Evolutionary conservation across 2,888 invertebrate genomes (phyloP).

Genomic region (Gisinianus flammeolus): DNA sequence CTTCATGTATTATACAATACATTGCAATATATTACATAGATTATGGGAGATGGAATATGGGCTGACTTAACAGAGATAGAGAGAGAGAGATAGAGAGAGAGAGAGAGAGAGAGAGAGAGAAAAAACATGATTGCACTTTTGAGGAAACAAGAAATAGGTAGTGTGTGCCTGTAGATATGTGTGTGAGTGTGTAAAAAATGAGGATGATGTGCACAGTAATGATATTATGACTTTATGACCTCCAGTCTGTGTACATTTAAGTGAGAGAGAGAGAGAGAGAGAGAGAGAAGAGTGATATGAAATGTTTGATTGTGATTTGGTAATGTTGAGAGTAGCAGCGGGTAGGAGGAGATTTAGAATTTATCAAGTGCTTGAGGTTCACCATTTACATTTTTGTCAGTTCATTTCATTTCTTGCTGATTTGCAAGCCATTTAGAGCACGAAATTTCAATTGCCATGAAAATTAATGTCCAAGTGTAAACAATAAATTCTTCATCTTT

Average conservation of each 20-base stretch:
- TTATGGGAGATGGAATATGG: neutral
- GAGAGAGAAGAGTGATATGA: no score
- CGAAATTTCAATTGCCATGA: conserved; percentile 24
- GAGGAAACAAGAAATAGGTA: neutral
- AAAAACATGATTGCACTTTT: neutral
- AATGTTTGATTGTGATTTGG: neutral
- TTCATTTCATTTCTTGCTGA: conserved; percentile 11
- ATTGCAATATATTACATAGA: neutral
- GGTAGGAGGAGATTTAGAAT: conserved; percentile 18
- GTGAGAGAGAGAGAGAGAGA: no score
- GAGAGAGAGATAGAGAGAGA: neutral
- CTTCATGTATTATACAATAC: no score
- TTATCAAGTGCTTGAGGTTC: no score
- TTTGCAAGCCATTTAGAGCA: conserved; percentile 25
- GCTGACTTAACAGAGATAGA: neutral
- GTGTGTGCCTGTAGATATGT: neutral
- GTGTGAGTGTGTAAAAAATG: no score
- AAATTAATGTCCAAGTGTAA: conserved; percentile 18
- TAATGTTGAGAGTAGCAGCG: neutral
- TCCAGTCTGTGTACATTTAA: neutral
- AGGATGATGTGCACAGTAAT: neutral
- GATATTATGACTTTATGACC: neutral
- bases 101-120: neutral
- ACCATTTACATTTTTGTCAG: no score
- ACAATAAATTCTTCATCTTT: conserved; percentile 13